Evolutionary conservation across 2,797 vertebrate genomes (phyloP).

Genomic region (Melanotaenia parkinsoni): DNA sequence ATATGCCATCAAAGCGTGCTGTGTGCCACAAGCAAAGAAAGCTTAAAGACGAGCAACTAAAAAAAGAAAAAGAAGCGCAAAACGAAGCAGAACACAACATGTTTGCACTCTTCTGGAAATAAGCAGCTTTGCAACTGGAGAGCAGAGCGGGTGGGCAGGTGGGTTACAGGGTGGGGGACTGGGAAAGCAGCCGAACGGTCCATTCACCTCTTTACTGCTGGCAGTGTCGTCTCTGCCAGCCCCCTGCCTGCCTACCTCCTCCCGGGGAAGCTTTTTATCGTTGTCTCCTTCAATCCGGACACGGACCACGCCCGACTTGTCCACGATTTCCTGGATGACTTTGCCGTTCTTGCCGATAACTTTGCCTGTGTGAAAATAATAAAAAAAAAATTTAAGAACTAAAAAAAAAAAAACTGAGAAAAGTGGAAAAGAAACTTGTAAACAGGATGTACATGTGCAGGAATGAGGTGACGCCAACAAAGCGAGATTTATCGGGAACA

Average conservation of each 20-base stretch:
- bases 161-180: slow-evolving; percentile 7
- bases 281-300: slow-evolving; percentile 94
- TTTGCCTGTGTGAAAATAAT: slow-evolving; percentile 81
- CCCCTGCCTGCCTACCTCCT: slow-evolving; percentile 87
- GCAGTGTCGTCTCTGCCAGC: slow-evolving; percentile 79
- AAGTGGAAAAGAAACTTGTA: neutral
- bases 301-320: slow-evolving; percentile 94
- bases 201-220: slow-evolving; percentile 83
- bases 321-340: slow-evolving; percentile 95
- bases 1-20: slow-evolving; percentile 3
- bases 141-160: neutral
- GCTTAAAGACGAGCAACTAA: slow-evolving; percentile 34
- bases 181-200: slow-evolving; percentile 48
- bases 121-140: slow-evolving; percentile 22
- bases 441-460: neutral
- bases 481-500: slow-evolving; percentile 10
- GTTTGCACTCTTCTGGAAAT: slow-evolving; percentile 17
- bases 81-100: slow-evolving; percentile 43
- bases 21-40: slow-evolving; percentile 34
- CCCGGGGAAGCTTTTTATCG: slow-evolving; percentile 91
- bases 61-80: slow-evolving; percentile 37
- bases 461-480: neutral
- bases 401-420: accelerated
- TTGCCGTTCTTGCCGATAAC: slow-evolving; percentile 94
- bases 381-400: neutral